Evolutionary conservation across 2,888 invertebrate species (phyloP).

Genomic region (Stegana nigrithorax): DNA sequence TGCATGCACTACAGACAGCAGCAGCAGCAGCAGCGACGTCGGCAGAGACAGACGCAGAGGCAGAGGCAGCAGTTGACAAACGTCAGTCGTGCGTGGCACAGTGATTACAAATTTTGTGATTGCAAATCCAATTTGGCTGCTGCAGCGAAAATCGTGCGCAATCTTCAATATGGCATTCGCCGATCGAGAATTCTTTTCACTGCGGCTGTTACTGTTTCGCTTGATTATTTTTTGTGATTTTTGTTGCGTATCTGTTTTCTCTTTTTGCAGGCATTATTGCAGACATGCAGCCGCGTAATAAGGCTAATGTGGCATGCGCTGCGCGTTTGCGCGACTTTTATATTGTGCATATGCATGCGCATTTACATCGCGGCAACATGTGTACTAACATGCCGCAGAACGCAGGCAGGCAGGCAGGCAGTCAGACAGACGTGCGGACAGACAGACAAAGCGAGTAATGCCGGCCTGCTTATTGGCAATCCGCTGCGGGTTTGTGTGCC

Average conservation of each 20-base stretch:
- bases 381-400: too few relatives aligned
- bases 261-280: not conserved
- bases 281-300: too few relatives aligned
- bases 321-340: not conserved
- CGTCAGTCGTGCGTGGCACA: conserved; percentile 30
- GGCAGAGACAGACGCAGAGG: conserved; percentile 23
- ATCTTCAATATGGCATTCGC: conserved; percentile 46
- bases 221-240: conserved; percentile 28
- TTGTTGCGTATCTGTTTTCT: conserved; percentile 21
- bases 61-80: not conserved
- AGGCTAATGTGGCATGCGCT: conserved; percentile 42
- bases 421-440: not conserved
- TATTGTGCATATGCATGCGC: not conserved
- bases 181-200: conserved; percentile 39
- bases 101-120: conserved; percentile 17
- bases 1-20: conserved; percentile 27
- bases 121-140: conserved; percentile 9
- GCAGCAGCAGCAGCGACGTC: conserved; percentile 33
- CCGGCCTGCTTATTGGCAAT: not conserved
- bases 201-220: conserved; percentile 26
- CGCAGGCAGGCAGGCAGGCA: too few relatives aligned
- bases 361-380: too few relatives aligned
- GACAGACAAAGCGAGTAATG: not conserved
- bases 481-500: not conserved
- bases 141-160: conserved; percentile 37